These are phyloP conservation scores for Colinus virginianus DNA, from an alignment of 2,113 vertebrate genomes.

Conservation along the genomic window DNA sequence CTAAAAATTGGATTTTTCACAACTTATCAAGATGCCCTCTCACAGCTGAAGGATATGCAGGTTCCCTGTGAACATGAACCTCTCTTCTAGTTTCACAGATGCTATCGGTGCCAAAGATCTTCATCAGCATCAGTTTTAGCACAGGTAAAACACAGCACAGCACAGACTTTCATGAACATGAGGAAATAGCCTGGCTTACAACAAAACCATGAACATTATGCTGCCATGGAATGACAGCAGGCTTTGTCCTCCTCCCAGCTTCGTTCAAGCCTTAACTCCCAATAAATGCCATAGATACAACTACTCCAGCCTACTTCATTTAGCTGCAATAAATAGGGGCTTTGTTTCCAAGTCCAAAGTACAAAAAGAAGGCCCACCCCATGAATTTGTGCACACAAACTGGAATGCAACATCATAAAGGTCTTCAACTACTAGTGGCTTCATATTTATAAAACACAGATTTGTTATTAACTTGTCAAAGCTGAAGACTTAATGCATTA, in stretches of 20 bases:
- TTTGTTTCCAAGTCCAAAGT: conserved; percentile 28
- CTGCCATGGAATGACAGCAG: background rate
- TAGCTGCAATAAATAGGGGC: conserved; percentile 30
- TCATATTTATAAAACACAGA: background rate
- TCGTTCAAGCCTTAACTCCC: background rate
- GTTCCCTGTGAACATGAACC: background rate
- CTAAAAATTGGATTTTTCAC: background rate
- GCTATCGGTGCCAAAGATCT: background rate
- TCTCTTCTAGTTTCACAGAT: background rate
- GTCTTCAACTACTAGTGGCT: background rate
- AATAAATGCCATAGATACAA: background rate
- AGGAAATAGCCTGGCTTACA: background rate
- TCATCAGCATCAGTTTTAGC: background rate
- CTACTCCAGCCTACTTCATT: background rate
- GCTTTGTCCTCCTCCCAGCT: conserved; percentile 34
- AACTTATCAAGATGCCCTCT: background rate
- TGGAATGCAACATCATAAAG: background rate
- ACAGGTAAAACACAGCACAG: background rate
- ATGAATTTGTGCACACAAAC: background rate
- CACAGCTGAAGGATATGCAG: background rate
- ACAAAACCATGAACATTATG: background rate
- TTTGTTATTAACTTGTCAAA: background rate
- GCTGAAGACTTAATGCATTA: background rate
- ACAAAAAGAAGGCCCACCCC: background rate
- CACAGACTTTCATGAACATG: background rate